These are phyloP conservation scores for Heliconius melpomene DNA, from an alignment of 1,140 invertebrate species.

Conservation along the genomic window DNA sequence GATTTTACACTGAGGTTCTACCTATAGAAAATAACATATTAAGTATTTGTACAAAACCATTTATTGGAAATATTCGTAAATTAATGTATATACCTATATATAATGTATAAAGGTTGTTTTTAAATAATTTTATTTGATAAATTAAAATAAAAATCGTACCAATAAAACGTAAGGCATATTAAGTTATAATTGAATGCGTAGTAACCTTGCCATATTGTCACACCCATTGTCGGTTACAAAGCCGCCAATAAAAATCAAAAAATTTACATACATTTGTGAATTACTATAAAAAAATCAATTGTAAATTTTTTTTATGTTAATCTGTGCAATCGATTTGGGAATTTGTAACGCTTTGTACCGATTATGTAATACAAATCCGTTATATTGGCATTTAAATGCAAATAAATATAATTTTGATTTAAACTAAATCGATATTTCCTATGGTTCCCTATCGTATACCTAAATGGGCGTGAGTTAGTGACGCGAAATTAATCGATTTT, in stretches of 20 bases:
- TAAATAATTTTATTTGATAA: neutral
- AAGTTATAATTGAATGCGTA: slow-evolving; percentile 6
- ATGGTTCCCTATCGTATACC: slow-evolving; percentile 60
- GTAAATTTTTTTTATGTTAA: slow-evolving; percentile 53
- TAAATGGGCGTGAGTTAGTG: slow-evolving; percentile 48
- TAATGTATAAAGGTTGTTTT: too few relatives aligned
- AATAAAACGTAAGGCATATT: neutral
- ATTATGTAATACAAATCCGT: slow-evolving; percentile 67
- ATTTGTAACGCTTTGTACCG: slow-evolving; percentile 65
- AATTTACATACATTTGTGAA: slow-evolving; percentile 24
- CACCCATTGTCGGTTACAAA: neutral
- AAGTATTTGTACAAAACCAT: too few relatives aligned
- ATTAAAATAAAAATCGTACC: neutral
- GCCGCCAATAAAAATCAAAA: slow-evolving; percentile 17
- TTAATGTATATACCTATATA: neutral
- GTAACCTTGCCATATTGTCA: neutral
- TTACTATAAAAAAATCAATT: slow-evolving; percentile 22
- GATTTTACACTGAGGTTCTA: too few relatives aligned
- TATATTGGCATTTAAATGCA: slow-evolving; percentile 65
- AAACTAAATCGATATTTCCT: neutral
- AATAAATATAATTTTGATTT: slow-evolving; percentile 50
- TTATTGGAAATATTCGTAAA: too few relatives aligned
- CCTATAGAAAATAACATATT: too few relatives aligned
- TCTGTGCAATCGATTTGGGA: slow-evolving; percentile 60
- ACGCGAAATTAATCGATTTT: slow-evolving; percentile 47